Percentiles rank a stretch among this genome's conserved stretches.
Conservation (phyloP, 2,113 vertebrate genomes). For the Lepus americanus region DNA sequence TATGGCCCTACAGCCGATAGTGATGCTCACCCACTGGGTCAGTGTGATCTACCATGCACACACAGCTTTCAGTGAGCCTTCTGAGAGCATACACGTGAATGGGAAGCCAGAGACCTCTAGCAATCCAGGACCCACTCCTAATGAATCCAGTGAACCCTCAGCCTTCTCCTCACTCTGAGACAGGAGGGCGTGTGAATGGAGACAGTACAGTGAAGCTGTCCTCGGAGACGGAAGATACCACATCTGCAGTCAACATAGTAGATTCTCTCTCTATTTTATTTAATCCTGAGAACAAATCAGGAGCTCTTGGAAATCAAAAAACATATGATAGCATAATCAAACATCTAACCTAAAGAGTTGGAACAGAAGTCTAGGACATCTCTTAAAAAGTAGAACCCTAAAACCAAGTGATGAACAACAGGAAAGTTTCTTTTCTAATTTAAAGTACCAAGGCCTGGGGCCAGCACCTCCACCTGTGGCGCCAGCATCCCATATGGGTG, state of each 20-base stretch:
- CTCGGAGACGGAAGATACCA: background rate
- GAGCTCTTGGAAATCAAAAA: background rate
- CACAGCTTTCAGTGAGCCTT: background rate
- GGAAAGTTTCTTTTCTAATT: background rate
- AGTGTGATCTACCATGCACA: background rate
- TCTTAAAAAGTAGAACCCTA: background rate
- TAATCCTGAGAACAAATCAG: slow-evolving; percentile 17
- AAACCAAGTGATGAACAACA: background rate
- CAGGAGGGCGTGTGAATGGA: no score
- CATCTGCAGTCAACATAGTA: background rate
- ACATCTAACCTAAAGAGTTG: background rate
- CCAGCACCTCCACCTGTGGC: no score
- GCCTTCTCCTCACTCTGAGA: no score
- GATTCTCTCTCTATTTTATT: background rate
- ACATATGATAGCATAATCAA: background rate
- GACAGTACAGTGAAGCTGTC: no score
- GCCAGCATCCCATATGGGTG: no score
- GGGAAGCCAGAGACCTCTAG: background rate
- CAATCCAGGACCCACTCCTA: background rate
- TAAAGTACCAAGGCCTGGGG: background rate
- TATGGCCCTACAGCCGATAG: no score
- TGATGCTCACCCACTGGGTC: background rate
- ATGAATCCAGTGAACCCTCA: background rate
- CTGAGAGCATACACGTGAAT: background rate
- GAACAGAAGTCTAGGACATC: slow-evolving; percentile 29